These are phyloP conservation scores for Platycercus adscitus DNA, from an alignment of 2,113 vertebrate genomes.

Conservation along the genomic window DNA sequence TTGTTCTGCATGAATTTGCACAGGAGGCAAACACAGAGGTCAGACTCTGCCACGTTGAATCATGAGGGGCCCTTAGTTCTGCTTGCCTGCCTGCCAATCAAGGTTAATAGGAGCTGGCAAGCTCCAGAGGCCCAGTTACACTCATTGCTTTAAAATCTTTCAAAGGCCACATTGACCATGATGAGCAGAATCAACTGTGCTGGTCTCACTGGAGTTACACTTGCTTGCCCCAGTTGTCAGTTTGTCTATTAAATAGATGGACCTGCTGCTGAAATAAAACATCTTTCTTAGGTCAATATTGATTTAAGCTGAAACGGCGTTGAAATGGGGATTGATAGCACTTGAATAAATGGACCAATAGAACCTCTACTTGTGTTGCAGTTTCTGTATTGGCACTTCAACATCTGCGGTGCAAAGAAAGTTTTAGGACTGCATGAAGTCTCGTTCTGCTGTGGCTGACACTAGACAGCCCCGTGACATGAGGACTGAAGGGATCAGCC, in stretches of 20 bases:
- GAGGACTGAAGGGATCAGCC: neutral
- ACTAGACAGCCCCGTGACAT: neutral
- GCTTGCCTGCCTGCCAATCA: neutral
- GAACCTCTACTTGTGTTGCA: neutral
- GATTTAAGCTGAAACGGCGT: neutral
- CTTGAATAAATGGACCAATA: neutral
- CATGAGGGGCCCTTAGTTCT: conserved; percentile 29
- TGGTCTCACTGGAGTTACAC: neutral
- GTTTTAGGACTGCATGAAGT: neutral
- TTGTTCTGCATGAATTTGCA: conserved; percentile 46
- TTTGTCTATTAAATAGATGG: neutral
- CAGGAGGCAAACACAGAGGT: conserved; percentile 41
- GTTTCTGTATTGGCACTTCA: neutral
- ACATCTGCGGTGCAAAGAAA: neutral
- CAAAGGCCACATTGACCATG: neutral
- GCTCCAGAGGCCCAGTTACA: neutral
- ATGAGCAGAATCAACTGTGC: neutral
- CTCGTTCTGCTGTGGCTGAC: neutral
- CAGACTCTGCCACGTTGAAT: neutral
- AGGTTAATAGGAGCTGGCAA: conserved; percentile 45
- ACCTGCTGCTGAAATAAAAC: neutral
- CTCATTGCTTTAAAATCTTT: neutral
- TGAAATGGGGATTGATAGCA: neutral
- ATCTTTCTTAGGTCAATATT: neutral
- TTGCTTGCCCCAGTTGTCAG: neutral